Evolutionary conservation across 2,113 vertebrate genomes (phyloP).

Genomic region (Oryzias melastigma): DNA sequence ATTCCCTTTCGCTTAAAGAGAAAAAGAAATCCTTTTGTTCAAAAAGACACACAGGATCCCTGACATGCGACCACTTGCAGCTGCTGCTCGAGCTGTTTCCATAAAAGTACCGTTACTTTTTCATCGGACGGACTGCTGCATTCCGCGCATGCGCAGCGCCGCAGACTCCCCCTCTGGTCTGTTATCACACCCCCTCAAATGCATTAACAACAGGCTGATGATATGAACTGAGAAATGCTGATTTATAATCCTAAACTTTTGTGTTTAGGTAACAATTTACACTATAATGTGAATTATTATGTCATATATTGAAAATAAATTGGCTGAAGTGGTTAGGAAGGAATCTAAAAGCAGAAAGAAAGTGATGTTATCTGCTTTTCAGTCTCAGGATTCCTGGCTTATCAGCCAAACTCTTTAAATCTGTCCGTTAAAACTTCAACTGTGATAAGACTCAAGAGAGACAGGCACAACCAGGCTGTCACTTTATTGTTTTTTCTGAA

Average conservation of each 20-base stretch:
- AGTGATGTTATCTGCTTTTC: constrained; percentile 29
- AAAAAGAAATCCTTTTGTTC: constrained; percentile 20
- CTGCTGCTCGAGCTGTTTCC: constrained; percentile 79
- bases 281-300: not conserved
- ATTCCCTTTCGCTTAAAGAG: constrained; percentile 16
- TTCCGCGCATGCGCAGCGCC: constrained; percentile 72
- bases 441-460: not conserved
- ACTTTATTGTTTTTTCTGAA: constrained; percentile 3
- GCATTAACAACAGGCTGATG: not conserved
- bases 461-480: not conserved
- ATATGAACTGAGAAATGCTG: not conserved
- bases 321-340: not conserved
- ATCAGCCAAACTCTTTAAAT: constrained; percentile 42
- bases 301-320: not conserved
- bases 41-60: constrained; percentile 15
- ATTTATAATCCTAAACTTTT: no score
- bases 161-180: not conserved
- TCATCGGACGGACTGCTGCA: constrained; percentile 75
- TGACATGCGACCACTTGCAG: constrained; percentile 53
- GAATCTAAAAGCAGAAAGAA: constrained; percentile 25
- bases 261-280: no score
- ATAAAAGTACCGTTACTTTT: constrained; percentile 90
- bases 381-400: constrained; percentile 37
- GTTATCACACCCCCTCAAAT: not conserved
- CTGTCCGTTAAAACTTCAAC: constrained; percentile 15